Percentiles rank a stretch among this genome's conserved stretches.
Conservation (phyloP, 2,113 vertebrate species). For the Eurystomus gularis region DNA sequence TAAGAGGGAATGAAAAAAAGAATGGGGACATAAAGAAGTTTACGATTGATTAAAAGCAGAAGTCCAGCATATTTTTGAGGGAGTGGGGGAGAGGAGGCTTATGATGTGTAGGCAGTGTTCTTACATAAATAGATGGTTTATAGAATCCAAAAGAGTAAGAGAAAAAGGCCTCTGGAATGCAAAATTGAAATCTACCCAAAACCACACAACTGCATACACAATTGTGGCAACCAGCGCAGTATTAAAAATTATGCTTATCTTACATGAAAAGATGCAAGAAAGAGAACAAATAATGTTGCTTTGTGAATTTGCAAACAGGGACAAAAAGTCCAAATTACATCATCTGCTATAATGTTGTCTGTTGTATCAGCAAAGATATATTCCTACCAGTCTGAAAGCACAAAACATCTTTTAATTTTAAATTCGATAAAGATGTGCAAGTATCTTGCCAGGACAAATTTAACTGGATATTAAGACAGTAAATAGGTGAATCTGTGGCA, state of each 20-base stretch:
- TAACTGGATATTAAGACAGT: background rate
- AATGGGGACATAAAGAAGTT: background rate
- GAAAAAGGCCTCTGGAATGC: background rate
- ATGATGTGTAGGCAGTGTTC: conserved; percentile 15
- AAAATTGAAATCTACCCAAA: background rate
- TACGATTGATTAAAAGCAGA: background rate
- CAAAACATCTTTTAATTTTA: background rate
- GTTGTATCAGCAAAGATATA: background rate
- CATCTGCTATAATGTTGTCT: background rate
- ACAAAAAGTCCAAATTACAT: background rate
- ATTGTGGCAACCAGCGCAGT: background rate
- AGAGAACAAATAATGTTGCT: background rate
- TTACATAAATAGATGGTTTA: conserved; percentile 28
- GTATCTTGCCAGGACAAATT: background rate
- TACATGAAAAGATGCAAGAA: background rate
- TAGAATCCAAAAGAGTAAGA: background rate
- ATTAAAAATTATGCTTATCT: background rate
- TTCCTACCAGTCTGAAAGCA: background rate
- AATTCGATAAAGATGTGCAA: background rate
- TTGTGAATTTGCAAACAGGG: background rate
- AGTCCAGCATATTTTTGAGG: background rate
- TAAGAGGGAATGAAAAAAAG: background rate
- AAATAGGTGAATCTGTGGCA: background rate
- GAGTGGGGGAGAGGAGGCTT: background rate
- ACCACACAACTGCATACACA: background rate